A percentile compares a stretch with the other conserved stretches of the same genome.
phyloP scores from a whole-genome alignment of 2,113 vertebrate genomes.

The Callospermophilus lateralis region DNA sequence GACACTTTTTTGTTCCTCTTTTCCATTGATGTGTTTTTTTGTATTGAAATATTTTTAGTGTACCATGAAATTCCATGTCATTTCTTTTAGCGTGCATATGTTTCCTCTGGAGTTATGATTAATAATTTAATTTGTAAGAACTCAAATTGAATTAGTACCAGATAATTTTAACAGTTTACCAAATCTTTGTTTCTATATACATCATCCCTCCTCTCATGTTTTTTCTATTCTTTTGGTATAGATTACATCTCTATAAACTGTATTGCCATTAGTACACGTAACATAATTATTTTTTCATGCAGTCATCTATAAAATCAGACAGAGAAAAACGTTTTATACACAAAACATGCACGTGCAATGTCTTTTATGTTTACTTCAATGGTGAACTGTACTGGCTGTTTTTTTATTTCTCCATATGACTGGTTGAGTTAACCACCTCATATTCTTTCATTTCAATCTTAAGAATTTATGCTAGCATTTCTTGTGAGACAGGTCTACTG shows the following conservation, averaged over 20 bases:
- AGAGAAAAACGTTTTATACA: not conserved
- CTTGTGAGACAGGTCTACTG: not conserved
- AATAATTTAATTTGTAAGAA: not conserved
- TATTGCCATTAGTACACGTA: not conserved
- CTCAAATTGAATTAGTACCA: not conserved
- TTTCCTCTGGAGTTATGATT: not conserved
- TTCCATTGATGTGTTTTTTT: not conserved
- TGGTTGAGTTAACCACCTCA: not conserved
- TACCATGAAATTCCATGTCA: not conserved
- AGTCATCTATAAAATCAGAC: not conserved
- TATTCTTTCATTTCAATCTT: not conserved
- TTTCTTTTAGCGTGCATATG: not conserved
- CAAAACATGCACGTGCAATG: not conserved
- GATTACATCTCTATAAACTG: not conserved
- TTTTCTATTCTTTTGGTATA: not conserved
- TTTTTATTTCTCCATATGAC: not conserved
- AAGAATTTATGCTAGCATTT: not conserved
- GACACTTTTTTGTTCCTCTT: not conserved
- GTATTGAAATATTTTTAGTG: not conserved
- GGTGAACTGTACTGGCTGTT: not conserved
- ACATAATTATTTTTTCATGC: not conserved
- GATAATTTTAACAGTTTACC: not conserved
- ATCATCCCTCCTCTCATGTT: not conserved
- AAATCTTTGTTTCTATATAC: not conserved
- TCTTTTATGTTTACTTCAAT: not conserved